phyloP scores from a whole-genome alignment of 2,888 invertebrate species.

The Callyntrura sp. region DNA sequence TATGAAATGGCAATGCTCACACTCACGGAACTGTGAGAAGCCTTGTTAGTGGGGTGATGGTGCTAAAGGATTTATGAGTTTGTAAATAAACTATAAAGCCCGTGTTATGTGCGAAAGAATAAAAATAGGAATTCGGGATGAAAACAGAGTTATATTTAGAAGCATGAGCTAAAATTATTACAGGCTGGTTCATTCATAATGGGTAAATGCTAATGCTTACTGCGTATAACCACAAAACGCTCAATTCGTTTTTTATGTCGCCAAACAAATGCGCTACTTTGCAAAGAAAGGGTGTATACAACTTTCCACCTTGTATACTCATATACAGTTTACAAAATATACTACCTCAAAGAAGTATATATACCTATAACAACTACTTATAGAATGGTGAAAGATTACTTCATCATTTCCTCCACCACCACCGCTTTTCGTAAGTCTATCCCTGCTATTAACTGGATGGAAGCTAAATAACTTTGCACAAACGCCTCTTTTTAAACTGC shows the following conservation, averaged over 20 bases:
- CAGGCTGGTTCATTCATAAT: neutral
- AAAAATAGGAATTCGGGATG: slow-evolving; percentile 72
- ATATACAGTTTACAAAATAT: neutral
- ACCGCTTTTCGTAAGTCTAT: neutral
- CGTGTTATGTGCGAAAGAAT: slow-evolving; percentile 50
- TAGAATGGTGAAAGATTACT: slow-evolving; percentile 15
- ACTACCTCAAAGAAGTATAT: neutral
- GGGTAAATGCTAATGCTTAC: neutral
- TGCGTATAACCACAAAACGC: neutral
- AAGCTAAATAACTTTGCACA: neutral
- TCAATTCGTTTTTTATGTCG: slow-evolving; percentile 1
- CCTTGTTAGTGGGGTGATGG: neutral
- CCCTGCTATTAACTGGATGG: neutral
- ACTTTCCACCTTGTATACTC: neutral
- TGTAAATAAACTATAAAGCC: slow-evolving; percentile 76
- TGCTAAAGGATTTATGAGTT: slow-evolving; percentile 65
- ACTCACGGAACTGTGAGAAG: neutral
- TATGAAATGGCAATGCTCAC: neutral
- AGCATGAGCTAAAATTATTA: slow-evolving; percentile 68
- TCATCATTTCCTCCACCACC: neutral
- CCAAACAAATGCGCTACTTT: neutral
- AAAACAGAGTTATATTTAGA: slow-evolving; percentile 75
- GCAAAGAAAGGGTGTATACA: neutral
- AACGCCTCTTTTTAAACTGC: slow-evolving; percentile 30
- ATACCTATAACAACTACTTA: neutral